Evolutionary conservation across 2,888 invertebrate genomes (phyloP).

Genomic region (Geotrupes spiniger): DNA sequence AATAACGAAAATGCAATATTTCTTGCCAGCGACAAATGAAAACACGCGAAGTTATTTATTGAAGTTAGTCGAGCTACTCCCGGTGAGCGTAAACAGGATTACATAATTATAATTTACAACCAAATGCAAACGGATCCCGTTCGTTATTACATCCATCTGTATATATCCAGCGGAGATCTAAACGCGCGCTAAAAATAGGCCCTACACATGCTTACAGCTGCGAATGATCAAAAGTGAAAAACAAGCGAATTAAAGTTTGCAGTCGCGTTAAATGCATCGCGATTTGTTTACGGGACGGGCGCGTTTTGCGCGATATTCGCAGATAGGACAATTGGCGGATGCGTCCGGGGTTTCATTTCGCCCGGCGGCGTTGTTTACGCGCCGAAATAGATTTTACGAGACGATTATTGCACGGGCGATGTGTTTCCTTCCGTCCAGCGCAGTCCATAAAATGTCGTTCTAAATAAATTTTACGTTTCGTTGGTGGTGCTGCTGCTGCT

Average conservation of each 20-base stretch:
- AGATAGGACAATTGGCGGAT: background rate
- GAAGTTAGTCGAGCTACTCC: too few relatives aligned
- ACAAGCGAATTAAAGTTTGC: slow-evolving; percentile 4
- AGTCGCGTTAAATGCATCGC: background rate
- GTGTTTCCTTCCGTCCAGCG: background rate
- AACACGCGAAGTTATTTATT: too few relatives aligned
- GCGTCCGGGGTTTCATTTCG: background rate
- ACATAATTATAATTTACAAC: too few relatives aligned
- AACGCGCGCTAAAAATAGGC: background rate
- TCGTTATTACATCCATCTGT: too few relatives aligned
- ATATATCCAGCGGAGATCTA: too few relatives aligned
- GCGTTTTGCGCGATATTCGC: background rate
- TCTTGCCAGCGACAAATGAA: too few relatives aligned
- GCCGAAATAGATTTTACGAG: slow-evolving; percentile 3
- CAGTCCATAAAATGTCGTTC: slow-evolving; percentile 6
- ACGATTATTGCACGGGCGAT: background rate
- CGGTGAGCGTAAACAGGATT: too few relatives aligned
- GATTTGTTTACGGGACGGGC: background rate
- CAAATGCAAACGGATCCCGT: too few relatives aligned
- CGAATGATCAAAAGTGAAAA: slow-evolving; percentile 7
- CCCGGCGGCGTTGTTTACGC: background rate
- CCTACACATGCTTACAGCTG: slow-evolving; percentile 6
- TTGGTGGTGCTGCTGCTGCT: too few relatives aligned
- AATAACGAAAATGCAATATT: too few relatives aligned
- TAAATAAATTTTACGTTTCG: background rate